phyloP scores from a whole-genome alignment of 2,888 invertebrate genomes.

The Gonocerus acuteangulatus region DNA sequence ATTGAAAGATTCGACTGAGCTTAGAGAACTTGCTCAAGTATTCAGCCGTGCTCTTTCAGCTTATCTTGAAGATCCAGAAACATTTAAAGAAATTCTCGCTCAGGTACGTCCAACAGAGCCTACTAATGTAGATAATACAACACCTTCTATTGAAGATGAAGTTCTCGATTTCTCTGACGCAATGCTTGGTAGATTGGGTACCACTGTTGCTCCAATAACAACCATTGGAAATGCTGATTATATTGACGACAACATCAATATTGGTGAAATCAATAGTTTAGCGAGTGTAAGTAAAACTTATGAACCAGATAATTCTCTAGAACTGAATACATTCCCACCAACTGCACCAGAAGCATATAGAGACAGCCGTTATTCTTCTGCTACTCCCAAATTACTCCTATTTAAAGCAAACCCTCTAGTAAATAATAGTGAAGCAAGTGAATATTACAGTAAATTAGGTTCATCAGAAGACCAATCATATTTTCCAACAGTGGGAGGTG shows the following conservation, averaged over 20 bases:
- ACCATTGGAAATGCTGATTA: slow-evolving; percentile 21
- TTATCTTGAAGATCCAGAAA: slow-evolving; percentile 74
- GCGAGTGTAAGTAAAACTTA: slow-evolving; percentile 9
- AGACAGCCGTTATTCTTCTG: slow-evolving; percentile 7
- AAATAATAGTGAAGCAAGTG: slow-evolving; percentile 24
- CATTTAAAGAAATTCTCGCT: slow-evolving; percentile 65
- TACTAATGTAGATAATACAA: slow-evolving; percentile 41
- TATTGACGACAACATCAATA: slow-evolving; percentile 16
- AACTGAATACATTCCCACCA: slow-evolving; percentile 14
- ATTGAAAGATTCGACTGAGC: slow-evolving; percentile 41
- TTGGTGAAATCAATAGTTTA: slow-evolving; percentile 32
- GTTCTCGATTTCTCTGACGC: slow-evolving; percentile 70
- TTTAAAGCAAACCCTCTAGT: slow-evolving; percentile 31
- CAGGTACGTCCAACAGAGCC: slow-evolving; percentile 69
- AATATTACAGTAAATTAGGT: slow-evolving; percentile 25
- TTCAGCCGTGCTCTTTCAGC: slow-evolving; percentile 76
- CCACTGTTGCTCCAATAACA: slow-evolving; percentile 27
- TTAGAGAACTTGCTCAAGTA: slow-evolving; percentile 72
- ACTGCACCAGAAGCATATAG: slow-evolving; percentile 13
- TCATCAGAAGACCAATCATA: slow-evolving; percentile 39
- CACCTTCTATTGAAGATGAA: slow-evolving; percentile 53
- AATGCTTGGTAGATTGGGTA: slow-evolving; percentile 36
- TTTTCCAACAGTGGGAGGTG: slow-evolving; percentile 41
- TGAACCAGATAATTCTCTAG: slow-evolving; percentile 24
- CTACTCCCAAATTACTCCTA: slow-evolving; percentile 29